phyloP scores from a whole-genome alignment of 2,888 invertebrate genomes.

The Tachina grossa region DNA sequence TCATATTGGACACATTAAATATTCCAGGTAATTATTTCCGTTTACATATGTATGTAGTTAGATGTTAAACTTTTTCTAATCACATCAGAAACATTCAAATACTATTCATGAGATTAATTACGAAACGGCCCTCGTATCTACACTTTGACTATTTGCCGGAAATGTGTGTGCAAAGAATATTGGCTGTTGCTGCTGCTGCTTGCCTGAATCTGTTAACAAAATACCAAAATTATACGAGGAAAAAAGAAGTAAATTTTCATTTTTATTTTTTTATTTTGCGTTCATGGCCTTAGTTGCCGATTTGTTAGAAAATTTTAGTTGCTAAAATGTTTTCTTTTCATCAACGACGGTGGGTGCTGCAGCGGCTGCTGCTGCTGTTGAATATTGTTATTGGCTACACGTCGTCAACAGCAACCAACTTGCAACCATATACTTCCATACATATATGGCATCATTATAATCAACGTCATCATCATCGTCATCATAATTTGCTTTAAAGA shows the following conservation, averaged over 20 bases:
- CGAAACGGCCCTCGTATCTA: neutral
- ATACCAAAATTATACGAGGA: constrained; percentile 23
- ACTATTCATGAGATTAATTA: no score
- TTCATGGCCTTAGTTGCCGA: constrained; percentile 51
- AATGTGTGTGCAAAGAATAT: constrained; percentile 51
- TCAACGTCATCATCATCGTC: constrained; percentile 51
- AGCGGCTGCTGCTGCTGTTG: constrained; percentile 56
- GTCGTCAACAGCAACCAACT: constrained; percentile 65
- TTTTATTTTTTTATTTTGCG: neutral
- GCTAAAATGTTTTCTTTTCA: constrained; percentile 49
- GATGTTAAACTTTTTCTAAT: no score
- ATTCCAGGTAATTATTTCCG: no score
- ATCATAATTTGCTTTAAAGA: constrained; percentile 55
- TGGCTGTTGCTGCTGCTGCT: constrained; percentile 39
- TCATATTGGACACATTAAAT: no score
- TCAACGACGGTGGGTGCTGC: constrained; percentile 68
- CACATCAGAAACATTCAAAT: no score
- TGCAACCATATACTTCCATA: constrained; percentile 4
- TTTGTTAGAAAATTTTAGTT: constrained; percentile 43
- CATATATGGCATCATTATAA: constrained; percentile 35
- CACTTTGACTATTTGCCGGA: constrained; percentile 40
- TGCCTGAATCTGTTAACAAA: constrained; percentile 50
- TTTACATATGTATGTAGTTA: no score
- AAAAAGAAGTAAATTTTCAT: constrained; percentile 14
- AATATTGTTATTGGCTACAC: constrained; percentile 70